A percentile compares a stretch with the other conserved stretches of the same genome.
Evolutionary conservation across 2,888 invertebrate genomes (phyloP).

Genomic region (Polia nebulosa): DNA sequence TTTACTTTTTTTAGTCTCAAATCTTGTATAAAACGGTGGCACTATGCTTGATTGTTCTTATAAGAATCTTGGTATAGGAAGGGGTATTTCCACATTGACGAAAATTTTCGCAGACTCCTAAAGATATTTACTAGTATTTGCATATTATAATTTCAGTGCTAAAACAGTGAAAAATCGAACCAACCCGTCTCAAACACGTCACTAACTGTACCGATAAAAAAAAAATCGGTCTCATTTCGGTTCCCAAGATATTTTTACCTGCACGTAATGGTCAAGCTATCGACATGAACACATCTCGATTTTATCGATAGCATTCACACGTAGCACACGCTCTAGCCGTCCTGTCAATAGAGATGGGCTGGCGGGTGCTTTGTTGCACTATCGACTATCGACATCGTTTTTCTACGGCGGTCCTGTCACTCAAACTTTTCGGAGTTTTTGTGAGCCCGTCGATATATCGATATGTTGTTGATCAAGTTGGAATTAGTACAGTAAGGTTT

Average conservation of each 20-base stretch:
- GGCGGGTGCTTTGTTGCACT: conserved; percentile 87
- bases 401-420: conserved; percentile 90
- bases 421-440: conserved; percentile 87
- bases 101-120: background rate
- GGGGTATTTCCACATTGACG: background rate
- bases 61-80: background rate
- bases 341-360: conserved; percentile 87
- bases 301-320: conserved; percentile 90
- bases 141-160: background rate
- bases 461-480: conserved; percentile 73
- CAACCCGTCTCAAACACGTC: conserved; percentile 48
- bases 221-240: conserved; percentile 79
- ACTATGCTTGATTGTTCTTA: conserved; percentile 8
- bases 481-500: background rate
- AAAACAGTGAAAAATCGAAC: no score
- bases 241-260: conserved; percentile 80
- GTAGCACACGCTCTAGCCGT: conserved; percentile 88
- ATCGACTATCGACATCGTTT: conserved; percentile 88
- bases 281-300: conserved; percentile 86
- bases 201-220: conserved; percentile 73
- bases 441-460: conserved; percentile 82
- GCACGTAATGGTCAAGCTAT: conserved; percentile 87
- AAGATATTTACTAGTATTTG: no score
- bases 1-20: background rate
- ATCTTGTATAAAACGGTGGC: background rate